Evolutionary conservation across 2,113 vertebrate genomes (phyloP), one percentile per base, ranked within the genome.

Genomic region (Semnopithecus entellus): DNA sequence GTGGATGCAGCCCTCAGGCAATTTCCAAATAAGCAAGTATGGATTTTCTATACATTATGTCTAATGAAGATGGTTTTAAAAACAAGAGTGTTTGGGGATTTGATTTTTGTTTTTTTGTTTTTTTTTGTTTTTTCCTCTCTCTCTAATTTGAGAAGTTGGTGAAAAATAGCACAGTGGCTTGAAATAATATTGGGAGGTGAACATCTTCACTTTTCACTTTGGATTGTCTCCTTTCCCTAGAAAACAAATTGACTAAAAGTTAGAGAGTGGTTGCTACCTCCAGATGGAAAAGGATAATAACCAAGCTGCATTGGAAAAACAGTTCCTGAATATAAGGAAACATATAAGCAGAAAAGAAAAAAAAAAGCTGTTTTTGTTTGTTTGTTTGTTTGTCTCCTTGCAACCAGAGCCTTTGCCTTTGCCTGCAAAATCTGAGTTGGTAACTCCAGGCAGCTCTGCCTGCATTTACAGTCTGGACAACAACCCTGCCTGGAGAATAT

Each of bases 51-150:
- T 79, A 57, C 14, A 8, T 78, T 90, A 88, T 45, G 86, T 83
- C 84, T 91, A 89, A 98, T 3, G 73, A 61, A 97, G 80, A 97
- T 82, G 32, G 30, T 82, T 89, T 95, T 50, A 55, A 72, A 94
- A 82, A 43, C 35, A 96, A 52, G 79, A 84, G 8, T 73, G 59
- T 81, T 94, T 13, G 35, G 78, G 83, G 17, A 70, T 78, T 68
- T 80, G 8, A 90, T 70, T 23, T 4, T 76, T 20, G 50, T 95
- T 95, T 75, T 45, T 84, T 76, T 48, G 38, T 10, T 18, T 14
- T 5, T 18, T 2, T 3, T n/a, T 27, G n/a, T 52, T 17, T 27
- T 61, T 61, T 27, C 2, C 11, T 64, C 11, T 64, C 5, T 40
- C 57, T 93, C 52, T 92, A 83, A 70, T 70, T 86, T 72, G 38